Evolutionary conservation across 2,797 vertebrate genomes (phyloP).

Genomic region (Lateolabrax maculatus): DNA sequence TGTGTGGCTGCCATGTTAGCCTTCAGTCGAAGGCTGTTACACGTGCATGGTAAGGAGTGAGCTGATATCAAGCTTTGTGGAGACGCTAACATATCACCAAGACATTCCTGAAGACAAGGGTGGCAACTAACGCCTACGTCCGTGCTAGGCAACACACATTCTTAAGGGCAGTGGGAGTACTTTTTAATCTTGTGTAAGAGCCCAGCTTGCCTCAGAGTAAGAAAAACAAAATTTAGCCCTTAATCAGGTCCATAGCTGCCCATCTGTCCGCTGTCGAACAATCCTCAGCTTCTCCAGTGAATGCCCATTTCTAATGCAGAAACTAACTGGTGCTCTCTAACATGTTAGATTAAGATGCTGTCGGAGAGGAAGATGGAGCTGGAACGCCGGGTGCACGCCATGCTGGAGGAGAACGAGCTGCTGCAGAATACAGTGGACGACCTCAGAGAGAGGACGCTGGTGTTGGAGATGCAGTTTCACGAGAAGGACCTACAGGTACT

Average conservation of each 20-base stretch:
- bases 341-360: slow-evolving; percentile 94
- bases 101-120: slow-evolving; percentile 81
- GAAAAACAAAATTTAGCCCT: slow-evolving; percentile 39
- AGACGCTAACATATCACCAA: slow-evolving; percentile 53
- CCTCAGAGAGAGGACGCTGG: slow-evolving; percentile 91
- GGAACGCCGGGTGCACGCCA: slow-evolving; percentile 89
- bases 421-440: slow-evolving; percentile 93
- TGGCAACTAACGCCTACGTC: slow-evolving; percentile 71
- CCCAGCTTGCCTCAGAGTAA: slow-evolving; percentile 49
- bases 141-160: slow-evolving; percentile 84
- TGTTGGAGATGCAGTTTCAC: slow-evolving; percentile 92
- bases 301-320: not conserved
- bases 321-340: slow-evolving; percentile 42
- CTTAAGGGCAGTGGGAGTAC: slow-evolving; percentile 75
- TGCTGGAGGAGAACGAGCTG: slow-evolving; percentile 94
- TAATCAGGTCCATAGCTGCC: slow-evolving; percentile 41
- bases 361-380: slow-evolving; percentile 94
- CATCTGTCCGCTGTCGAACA: slow-evolving; percentile 4
- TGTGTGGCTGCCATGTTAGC: not conserved
- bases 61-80: slow-evolving; percentile 44
- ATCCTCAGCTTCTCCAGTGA: not conserved
- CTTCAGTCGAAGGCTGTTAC: slow-evolving; percentile 37
- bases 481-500: slow-evolving; percentile 95
- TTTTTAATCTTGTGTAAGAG: slow-evolving; percentile 72
- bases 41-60: slow-evolving; percentile 1